A percentile compares a stretch with the other conserved stretches of the same genome.
Conservation (phyloP, 2,888 invertebrate genomes). For the Cerceris ruficornis region DNA sequence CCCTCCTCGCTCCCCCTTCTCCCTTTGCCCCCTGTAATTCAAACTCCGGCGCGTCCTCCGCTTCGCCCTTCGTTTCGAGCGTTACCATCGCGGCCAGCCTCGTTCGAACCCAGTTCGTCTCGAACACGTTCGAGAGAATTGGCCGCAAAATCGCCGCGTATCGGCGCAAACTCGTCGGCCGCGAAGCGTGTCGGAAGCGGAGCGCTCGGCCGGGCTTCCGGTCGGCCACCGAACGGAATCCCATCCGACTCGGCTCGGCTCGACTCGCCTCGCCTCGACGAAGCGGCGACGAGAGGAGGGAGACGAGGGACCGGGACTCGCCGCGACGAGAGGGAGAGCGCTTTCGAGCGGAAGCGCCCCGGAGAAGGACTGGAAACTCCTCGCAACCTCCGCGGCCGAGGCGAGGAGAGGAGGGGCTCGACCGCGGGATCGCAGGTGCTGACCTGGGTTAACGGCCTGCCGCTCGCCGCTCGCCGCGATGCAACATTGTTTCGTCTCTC, state of each 20-base stretch:
- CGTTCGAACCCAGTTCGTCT: too few relatives aligned
- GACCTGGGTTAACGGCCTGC: constrained; percentile 77
- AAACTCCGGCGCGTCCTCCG: constrained; percentile 52
- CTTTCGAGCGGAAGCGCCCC: constrained; percentile 4
- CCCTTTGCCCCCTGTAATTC: constrained; percentile 36
- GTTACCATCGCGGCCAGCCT: constrained; percentile 17
- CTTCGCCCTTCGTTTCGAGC: constrained; percentile 23
- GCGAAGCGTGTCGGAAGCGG: constrained; percentile 60
- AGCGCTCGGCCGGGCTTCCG: constrained; percentile 54
- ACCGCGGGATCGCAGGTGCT: constrained; percentile 68
- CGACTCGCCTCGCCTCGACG: neutral
- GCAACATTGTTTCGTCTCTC: constrained; percentile 73
- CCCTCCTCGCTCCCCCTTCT: constrained; percentile 13
- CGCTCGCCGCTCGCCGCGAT: constrained; percentile 67
- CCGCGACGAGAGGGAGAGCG: constrained; percentile 9
- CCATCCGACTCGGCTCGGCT: constrained; percentile 42
- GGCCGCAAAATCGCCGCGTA: too few relatives aligned
- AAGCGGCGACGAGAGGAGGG: neutral
- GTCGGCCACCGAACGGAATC: constrained; percentile 49
- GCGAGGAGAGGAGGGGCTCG: constrained; percentile 29
- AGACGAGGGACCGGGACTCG: constrained; percentile 5
- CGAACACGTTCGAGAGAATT: too few relatives aligned
- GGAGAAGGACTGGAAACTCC: constrained; percentile 32
- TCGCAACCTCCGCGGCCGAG: neutral
- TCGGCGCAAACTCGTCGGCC: constrained; percentile 6